These are phyloP conservation scores for Panagrolaimus sp. DNA, from an alignment of 1,140 invertebrate species.

Conservation along the genomic window DNA sequence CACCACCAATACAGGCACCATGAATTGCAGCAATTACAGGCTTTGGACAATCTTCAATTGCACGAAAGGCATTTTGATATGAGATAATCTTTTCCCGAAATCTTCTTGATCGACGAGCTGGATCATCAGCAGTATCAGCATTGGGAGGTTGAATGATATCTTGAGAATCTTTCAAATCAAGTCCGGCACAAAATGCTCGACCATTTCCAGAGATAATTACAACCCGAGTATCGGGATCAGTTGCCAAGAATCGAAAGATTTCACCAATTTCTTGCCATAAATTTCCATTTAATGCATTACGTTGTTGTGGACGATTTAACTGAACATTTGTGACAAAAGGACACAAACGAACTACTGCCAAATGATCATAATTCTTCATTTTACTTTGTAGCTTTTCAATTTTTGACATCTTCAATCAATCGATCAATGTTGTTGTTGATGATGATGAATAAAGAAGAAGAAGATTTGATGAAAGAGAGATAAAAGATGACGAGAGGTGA, in stretches of 20 bases:
- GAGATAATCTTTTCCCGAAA: conserved; percentile 67
- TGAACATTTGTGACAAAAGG: conserved; percentile 15
- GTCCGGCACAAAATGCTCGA: conserved; percentile 75
- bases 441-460: no score
- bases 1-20: conserved; percentile 81
- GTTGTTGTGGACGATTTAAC: conserved; percentile 8
- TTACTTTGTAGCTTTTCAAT: no score
- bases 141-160: conserved; percentile 13
- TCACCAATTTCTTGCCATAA: conserved; percentile 69
- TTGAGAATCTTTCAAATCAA: conserved; percentile 25
- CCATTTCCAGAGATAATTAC: conserved; percentile 76
- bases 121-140: conserved; percentile 66
- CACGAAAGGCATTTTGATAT: conserved; percentile 73
- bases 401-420: no score
- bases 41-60: conserved; percentile 76
- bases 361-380: conserved; percentile 11
- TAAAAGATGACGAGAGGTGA: no score
- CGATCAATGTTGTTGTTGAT: no score
- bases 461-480: no score
- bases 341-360: not conserved
- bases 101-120: conserved; percentile 71
- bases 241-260: conserved; percentile 72
- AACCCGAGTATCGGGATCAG: conserved; percentile 74
- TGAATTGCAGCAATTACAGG: conserved; percentile 83
- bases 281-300: not conserved